Evolutionary conservation across 1,140 invertebrate species (phyloP).

Genomic region (Drosophila virilis): DNA sequence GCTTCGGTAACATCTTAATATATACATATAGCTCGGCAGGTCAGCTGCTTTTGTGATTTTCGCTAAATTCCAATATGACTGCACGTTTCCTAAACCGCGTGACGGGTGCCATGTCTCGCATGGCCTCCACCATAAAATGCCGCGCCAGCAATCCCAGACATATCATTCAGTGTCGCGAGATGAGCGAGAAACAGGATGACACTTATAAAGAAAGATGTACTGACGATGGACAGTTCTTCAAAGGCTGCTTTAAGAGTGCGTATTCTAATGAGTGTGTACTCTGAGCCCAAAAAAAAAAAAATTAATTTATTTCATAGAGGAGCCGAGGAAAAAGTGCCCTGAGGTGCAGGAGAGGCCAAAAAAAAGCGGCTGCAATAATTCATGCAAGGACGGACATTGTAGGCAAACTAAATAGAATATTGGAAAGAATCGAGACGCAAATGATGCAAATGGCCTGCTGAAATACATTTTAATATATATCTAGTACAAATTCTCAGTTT

Average conservation of each 20-base stretch:
- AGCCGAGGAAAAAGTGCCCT: constrained; percentile 6
- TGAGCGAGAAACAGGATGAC: constrained; percentile 24
- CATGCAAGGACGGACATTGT: constrained; percentile 43
- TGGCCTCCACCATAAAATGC: neutral
- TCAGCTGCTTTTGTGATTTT: neutral
- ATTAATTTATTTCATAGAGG: constrained; percentile 3
- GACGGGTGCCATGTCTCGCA: neutral
- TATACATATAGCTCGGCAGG: neutral
- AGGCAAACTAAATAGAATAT: constrained; percentile 20
- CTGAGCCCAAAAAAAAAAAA: too few species aligned
- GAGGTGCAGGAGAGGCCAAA: neutral
- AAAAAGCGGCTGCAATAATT: constrained; percentile 13
- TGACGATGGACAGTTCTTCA: constrained; percentile 25
- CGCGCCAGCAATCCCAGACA: neutral
- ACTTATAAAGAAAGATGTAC: constrained; percentile 2
- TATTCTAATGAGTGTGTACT: neutral
- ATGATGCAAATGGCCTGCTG: constrained; percentile 8
- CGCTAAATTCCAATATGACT: constrained; percentile 2
- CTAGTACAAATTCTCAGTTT: neutral
- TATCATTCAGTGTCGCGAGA: neutral
- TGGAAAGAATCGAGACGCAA: neutral
- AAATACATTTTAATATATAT: neutral
- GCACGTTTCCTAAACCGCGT: neutral
- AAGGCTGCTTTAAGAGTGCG: constrained; percentile 46
- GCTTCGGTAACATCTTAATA: neutral